Percentiles rank a stretch among this genome's conserved stretches.
Conservation (phyloP, 2,888 invertebrate species). For the Eustalomyia histrio region DNA sequence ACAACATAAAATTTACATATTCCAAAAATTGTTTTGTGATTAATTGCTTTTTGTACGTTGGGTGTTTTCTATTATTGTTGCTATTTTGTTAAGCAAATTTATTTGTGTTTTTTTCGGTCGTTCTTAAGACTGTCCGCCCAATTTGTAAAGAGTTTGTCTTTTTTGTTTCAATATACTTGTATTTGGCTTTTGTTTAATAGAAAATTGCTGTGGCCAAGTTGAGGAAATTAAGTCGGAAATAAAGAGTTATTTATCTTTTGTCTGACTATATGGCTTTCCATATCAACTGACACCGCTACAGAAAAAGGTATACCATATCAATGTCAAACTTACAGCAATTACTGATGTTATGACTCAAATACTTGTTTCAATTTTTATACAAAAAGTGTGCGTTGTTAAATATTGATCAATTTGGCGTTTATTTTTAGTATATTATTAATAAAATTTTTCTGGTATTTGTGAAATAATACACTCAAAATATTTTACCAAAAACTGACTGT, state of each 20-base stretch:
- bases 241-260: conserved; percentile 52
- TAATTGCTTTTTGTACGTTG: conserved; percentile 43
- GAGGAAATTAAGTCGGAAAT: conserved; percentile 53
- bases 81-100: conserved; percentile 45
- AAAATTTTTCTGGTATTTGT: too few species aligned
- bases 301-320: too few species aligned
- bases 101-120: conserved; percentile 1
- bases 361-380: too few species aligned
- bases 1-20: conserved; percentile 32
- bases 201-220: conserved; percentile 37
- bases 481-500: too few species aligned
- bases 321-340: too few species aligned
- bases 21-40: conserved; percentile 47
- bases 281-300: too few species aligned
- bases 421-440: too few species aligned
- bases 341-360: too few species aligned
- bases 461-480: too few species aligned
- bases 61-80: conserved; percentile 38
- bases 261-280: background rate
- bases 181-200: background rate
- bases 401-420: too few species aligned
- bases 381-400: too few species aligned
- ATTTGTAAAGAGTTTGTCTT: background rate
- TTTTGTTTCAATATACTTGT: background rate
- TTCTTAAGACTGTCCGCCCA: conserved; percentile 11